Percentiles rank a stretch among this genome's conserved stretches.
Conservation (phyloP, 2,888 invertebrate genomes). For the Amphipoea oculea region DNA sequence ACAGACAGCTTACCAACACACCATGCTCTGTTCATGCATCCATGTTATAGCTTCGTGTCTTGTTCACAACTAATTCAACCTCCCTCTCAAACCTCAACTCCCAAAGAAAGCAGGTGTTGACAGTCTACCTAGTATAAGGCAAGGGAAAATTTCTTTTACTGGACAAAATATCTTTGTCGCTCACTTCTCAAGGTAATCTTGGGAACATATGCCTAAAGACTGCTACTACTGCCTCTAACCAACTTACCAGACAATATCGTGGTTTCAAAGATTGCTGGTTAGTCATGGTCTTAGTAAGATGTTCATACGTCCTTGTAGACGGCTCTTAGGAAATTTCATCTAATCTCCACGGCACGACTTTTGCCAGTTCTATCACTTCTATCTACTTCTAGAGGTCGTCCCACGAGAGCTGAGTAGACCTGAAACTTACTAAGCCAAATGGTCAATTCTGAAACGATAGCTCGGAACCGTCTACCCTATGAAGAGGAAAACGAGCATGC, state of each 20-base stretch:
- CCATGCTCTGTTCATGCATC: background rate
- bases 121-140: too few relatives aligned
- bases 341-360: background rate
- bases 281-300: background rate
- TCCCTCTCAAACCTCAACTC: background rate
- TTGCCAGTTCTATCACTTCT: background rate
- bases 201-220: too few relatives aligned
- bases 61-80: background rate
- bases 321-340: background rate
- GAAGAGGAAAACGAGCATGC: constrained; percentile 13
- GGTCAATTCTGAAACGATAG: constrained; percentile 13
- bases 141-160: background rate
- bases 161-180: background rate
- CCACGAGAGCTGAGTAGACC: background rate
- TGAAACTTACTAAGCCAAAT: constrained; percentile 20
- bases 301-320: background rate
- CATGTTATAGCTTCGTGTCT: background rate
- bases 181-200: background rate
- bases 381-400: background rate
- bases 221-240: background rate
- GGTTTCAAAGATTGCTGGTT: background rate
- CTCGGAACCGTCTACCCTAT: constrained; percentile 13
- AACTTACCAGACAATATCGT: background rate
- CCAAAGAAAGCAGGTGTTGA: background rate
- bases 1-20: background rate